A percentile compares a stretch with the other conserved stretches of the same genome.
Evolutionary conservation across 2,797 vertebrate genomes (phyloP).

Genomic region (Acomys russatus): DNA sequence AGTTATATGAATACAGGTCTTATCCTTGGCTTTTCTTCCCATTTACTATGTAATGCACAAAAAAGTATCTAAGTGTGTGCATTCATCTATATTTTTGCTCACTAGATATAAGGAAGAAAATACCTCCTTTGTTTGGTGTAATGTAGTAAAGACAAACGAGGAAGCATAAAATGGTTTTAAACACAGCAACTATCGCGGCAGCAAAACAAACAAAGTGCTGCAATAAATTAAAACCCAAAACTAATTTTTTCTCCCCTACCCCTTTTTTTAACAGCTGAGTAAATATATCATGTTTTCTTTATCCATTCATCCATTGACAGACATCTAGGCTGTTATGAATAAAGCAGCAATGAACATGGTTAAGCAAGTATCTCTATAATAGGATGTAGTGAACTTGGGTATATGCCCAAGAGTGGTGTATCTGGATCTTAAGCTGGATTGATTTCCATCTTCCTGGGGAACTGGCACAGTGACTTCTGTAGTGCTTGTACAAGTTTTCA

Average conservation of each 20-base stretch:
- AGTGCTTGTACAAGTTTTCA: neutral
- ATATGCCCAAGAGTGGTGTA: neutral
- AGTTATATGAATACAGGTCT: conserved; percentile 10
- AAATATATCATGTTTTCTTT: neutral
- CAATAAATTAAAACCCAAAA: conserved; percentile 36
- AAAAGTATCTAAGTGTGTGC: neutral
- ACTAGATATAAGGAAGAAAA: conserved; percentile 26
- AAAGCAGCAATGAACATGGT: neutral
- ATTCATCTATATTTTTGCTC: conserved; percentile 24
- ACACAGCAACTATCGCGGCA: neutral
- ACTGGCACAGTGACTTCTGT: neutral
- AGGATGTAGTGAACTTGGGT: neutral
- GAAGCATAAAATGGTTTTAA: conserved; percentile 48
- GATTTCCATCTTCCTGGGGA: neutral
- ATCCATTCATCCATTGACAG: neutral
- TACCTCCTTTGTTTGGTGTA: neutral
- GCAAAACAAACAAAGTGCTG: neutral
- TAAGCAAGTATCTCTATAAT: neutral
- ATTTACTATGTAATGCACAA: neutral
- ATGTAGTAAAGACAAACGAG: neutral
- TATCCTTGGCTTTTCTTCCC: conserved; percentile 5
- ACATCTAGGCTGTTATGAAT: neutral
- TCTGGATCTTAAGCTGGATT: neutral
- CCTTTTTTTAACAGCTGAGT: neutral
- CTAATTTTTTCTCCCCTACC: neutral